Percentiles rank a stretch among this genome's conserved stretches.
phyloP scores from a whole-genome alignment of 2,113 vertebrate species.

The Scartelaos histophorus region DNA sequence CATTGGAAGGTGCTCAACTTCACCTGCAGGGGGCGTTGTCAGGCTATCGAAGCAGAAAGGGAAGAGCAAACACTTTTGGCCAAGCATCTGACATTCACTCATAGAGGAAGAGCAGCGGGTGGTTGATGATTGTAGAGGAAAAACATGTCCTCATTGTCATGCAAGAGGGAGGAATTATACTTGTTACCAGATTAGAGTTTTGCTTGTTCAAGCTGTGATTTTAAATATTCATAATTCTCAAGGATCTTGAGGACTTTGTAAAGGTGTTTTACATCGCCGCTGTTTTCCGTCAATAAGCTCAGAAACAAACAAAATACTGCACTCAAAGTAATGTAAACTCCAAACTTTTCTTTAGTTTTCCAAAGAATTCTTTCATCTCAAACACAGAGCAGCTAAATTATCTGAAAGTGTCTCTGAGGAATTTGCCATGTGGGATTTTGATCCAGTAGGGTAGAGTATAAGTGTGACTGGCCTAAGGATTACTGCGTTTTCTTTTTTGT shows the following conservation, averaged over 20 bases:
- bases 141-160: slow-evolving; percentile 51
- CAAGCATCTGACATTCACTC: slow-evolving; percentile 41
- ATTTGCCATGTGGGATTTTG: slow-evolving; percentile 29
- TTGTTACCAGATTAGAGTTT: slow-evolving; percentile 39
- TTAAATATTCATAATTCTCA: slow-evolving; percentile 59
- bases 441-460: slow-evolving; percentile 11
- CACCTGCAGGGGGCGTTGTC: slow-evolving; percentile 62
- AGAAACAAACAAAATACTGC: slow-evolving; percentile 11
- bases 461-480: slow-evolving; percentile 35
- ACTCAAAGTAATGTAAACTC: neutral
- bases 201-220: slow-evolving; percentile 59
- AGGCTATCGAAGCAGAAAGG: slow-evolving; percentile 55
- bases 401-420: slow-evolving; percentile 22
- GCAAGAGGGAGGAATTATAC: slow-evolving; percentile 52
- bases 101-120: slow-evolving; percentile 53
- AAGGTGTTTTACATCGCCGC: slow-evolving; percentile 9
- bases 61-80: slow-evolving; percentile 50
- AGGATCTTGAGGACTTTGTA: slow-evolving; percentile 27
- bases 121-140: slow-evolving; percentile 59
- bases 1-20: slow-evolving; percentile 61
- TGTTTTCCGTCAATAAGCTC: slow-evolving; percentile 21
- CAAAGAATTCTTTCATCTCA: neutral
- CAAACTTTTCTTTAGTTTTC: neutral
- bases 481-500: slow-evolving; percentile 44
- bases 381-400: slow-evolving; percentile 12